These are phyloP conservation scores for Zootermopsis nevadensis DNA, from an alignment of 2,888 invertebrate species.

Conservation along the genomic window DNA sequence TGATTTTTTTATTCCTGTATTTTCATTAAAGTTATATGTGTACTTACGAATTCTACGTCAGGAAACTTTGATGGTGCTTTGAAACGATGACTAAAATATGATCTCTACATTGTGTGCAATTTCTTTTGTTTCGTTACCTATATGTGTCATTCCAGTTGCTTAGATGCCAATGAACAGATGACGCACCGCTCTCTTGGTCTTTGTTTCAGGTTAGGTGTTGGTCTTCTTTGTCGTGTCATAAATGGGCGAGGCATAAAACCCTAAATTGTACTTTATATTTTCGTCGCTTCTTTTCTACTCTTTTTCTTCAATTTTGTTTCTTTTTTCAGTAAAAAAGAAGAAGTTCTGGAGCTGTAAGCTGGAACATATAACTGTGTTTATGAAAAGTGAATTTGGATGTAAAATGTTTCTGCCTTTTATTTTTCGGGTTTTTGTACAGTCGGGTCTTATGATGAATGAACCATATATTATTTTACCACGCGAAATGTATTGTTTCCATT, in stretches of 20 bases:
- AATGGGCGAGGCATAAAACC: neutral
- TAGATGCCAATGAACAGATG: too few species aligned
- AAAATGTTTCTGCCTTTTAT: conserved; percentile 40
- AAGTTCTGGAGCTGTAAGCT: neutral
- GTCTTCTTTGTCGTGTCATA: neutral
- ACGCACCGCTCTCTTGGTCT: neutral
- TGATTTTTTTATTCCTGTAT: too few species aligned
- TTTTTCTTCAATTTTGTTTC: neutral
- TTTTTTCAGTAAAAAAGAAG: neutral
- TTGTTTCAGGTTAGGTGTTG: neutral
- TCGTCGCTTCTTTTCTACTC: neutral
- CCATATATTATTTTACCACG: neutral
- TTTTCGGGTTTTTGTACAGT: neutral
- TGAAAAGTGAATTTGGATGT: conserved; percentile 47
- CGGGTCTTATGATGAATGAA: neutral
- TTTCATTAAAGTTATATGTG: too few species aligned
- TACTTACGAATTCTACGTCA: too few species aligned
- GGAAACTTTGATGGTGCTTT: too few species aligned
- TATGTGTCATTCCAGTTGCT: too few species aligned
- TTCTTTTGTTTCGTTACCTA: too few species aligned
- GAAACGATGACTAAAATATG: too few species aligned
- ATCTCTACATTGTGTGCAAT: too few species aligned
- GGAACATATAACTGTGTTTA: conserved; percentile 38
- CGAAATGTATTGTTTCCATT: neutral
- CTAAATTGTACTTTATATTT: conserved; percentile 2